Evolutionary conservation across 2,888 invertebrate species (phyloP), one percentile per base, ranked within the genome.

Genomic region (Amiota communis): DNA sequence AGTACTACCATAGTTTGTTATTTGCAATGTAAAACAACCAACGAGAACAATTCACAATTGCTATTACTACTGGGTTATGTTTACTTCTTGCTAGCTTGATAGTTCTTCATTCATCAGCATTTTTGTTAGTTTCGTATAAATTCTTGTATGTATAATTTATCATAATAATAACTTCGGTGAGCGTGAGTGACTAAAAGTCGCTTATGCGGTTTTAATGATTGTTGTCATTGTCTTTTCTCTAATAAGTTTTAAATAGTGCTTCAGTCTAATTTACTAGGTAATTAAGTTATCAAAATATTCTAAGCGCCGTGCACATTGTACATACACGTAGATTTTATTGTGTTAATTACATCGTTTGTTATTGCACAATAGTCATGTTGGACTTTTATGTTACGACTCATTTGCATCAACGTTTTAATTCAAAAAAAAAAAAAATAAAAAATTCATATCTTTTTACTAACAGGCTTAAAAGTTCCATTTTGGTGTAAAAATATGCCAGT

Each of bases 151-250:
- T 6, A 36, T 36, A 36, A 36, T 2, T 36, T 6, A 36, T 36
- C 36, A 36, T 36, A 36, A 36, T 36, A 36, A 36, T 36, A 23
- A 23, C 23, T 23, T 23, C 3, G 3, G 1, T 2, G 36, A 36
- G 36, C 36, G 6, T 36, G 2, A 36, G 36, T 1, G 8, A 6
- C 36, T 36, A 36, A 51, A 20, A 12, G 68, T 53, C 81, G 81
- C 84, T 83, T 84, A 84, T 83, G 83, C 83, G 83, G 83, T 83
- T 83, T 84, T 83, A 83, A 83, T 84, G 83, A 83, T 80, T 84
- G 83, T 82, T 80, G 79, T 80, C 83, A 76, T 76, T 12, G 63
- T 17, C 15, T 13, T 56, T 17, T 8, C 46, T 48, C 49, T 71
- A 49, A 59, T 59, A 68, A 68, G 68, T 68, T 63, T 51, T 64